phyloP scores from a whole-genome alignment of 2,888 invertebrate genomes.

The Lepas anatifera region DNA sequence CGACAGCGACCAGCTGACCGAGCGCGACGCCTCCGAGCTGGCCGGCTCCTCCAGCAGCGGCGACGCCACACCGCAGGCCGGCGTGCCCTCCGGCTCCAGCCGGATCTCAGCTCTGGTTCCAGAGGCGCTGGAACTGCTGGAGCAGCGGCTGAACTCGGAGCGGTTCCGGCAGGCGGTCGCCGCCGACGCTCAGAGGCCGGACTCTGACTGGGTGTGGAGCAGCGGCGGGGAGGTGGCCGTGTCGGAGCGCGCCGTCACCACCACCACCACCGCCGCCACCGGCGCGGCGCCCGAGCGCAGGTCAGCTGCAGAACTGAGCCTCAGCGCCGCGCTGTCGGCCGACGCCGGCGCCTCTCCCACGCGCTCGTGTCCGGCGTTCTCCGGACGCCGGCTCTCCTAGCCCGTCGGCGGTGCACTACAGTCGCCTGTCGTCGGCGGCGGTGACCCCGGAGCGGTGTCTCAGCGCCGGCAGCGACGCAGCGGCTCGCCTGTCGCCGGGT shows the following conservation, averaged over 20 bases:
- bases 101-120: neutral
- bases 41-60: neutral
- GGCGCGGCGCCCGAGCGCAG: neutral
- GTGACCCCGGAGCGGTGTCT: neutral
- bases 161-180: slow-evolving; percentile 4
- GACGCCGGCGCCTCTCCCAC: slow-evolving; percentile 4
- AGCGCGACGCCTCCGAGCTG: neutral
- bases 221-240: slow-evolving; percentile 20
- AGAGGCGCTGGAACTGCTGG: slow-evolving; percentile 3
- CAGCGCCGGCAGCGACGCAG: neutral
- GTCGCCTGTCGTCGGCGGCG: neutral
- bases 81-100: neutral
- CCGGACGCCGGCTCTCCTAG: neutral
- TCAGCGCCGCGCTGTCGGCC: neutral
- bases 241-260: neutral
- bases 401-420: neutral
- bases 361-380: neutral
- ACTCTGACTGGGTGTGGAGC: neutral
- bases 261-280: neutral
- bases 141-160: slow-evolving; percentile 9
- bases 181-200: neutral
- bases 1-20: slow-evolving; percentile 17
- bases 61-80: neutral
- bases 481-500: neutral
- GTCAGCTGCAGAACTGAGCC: no score